These are phyloP conservation scores for Hippopotamus amphibius DNA, from an alignment of 2,113 vertebrate genomes.

Conservation along the genomic window DNA sequence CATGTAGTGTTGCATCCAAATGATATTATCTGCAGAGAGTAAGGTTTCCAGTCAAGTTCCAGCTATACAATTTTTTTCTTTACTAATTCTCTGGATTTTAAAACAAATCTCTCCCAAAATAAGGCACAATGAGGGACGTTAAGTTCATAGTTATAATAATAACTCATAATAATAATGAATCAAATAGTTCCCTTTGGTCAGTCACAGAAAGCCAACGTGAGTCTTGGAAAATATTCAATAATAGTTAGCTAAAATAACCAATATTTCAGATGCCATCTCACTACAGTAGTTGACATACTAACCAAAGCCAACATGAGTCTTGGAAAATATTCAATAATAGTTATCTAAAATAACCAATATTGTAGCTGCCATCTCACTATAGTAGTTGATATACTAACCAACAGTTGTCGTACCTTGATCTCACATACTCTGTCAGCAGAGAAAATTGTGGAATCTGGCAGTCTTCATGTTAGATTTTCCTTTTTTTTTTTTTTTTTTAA, in stretches of 20 bases:
- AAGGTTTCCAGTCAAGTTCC: background rate
- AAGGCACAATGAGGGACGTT: background rate
- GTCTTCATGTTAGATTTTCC: background rate
- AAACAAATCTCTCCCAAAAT: background rate
- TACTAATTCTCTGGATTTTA: constrained; percentile 28
- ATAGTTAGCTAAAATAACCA: background rate
- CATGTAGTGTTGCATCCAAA: background rate
- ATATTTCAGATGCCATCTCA: background rate
- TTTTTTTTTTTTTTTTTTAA: background rate
- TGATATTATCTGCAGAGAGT: background rate
- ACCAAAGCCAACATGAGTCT: background rate
- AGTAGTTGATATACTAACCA: background rate
- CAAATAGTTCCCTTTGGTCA: background rate
- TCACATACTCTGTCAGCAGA: background rate
- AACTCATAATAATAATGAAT: background rate
- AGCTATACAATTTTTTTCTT: background rate
- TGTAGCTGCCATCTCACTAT: background rate
- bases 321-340: background rate
- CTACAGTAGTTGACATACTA: background rate
- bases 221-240: background rate
- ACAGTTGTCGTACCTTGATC: background rate
- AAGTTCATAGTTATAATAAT: background rate
- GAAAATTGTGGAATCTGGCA: background rate
- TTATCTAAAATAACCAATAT: background rate
- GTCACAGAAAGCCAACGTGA: background rate